Conservation (phyloP, 2,797 vertebrate genomes). For the Cyclura pinguis region DNA sequence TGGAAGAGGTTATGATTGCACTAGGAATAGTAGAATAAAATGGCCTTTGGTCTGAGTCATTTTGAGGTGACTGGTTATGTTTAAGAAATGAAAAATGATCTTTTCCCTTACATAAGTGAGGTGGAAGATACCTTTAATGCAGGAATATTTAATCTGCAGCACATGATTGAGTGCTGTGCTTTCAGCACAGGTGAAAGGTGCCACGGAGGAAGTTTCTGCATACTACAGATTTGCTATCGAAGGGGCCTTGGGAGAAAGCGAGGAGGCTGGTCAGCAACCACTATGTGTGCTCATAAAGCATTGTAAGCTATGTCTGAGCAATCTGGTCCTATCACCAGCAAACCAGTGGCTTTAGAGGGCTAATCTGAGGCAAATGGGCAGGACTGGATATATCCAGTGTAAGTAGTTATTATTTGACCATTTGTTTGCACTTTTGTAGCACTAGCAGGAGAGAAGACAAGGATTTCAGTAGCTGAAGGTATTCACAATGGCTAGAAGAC, state of each 20-base stretch:
- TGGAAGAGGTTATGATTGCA: neutral
- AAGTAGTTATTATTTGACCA: neutral
- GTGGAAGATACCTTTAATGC: neutral
- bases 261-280: neutral
- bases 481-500: neutral
- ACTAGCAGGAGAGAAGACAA: neutral
- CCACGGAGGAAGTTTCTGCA: neutral
- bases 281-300: neutral
- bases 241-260: neutral
- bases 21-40: neutral
- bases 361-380: neutral
- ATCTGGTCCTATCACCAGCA: neutral
- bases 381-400: neutral
- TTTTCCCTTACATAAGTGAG: neutral
- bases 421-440: neutral
- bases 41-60: neutral
- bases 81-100: neutral
- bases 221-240: neutral
- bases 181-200: neutral
- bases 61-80: neutral
- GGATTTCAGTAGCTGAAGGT: neutral
- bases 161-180: neutral
- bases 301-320: neutral
- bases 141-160: neutral
- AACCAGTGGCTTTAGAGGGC: neutral